These are phyloP conservation scores for Rosalia funebris DNA, from an alignment of 2,888 invertebrate species.

Conservation along the genomic window DNA sequence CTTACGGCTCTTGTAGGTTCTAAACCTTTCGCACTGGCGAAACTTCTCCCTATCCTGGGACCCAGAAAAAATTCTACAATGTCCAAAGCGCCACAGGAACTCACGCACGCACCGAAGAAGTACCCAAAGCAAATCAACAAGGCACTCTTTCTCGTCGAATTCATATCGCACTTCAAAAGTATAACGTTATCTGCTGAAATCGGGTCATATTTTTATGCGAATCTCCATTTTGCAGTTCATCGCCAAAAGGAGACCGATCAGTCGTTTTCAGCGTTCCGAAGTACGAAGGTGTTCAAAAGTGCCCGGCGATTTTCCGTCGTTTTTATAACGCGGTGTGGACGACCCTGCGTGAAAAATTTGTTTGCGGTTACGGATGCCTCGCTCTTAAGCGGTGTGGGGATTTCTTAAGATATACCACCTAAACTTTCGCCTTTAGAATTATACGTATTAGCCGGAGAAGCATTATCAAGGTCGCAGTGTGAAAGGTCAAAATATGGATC, in stretches of 20 bases:
- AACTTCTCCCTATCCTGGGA: slow-evolving; percentile 35
- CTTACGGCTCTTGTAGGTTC: slow-evolving; percentile 38
- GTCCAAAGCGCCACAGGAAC: slow-evolving; percentile 12
- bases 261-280: slow-evolving; percentile 1
- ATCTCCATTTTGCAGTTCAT: neutral
- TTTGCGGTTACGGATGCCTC: slow-evolving; percentile 1
- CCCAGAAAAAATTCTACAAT: slow-evolving; percentile 43
- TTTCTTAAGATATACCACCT: slow-evolving; percentile 10
- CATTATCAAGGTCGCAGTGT: slow-evolving; percentile 20
- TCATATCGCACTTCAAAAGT: slow-evolving; percentile 13
- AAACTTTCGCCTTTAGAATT: slow-evolving; percentile 19
- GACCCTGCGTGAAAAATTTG: slow-evolving; percentile 4
- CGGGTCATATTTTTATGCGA: slow-evolving; percentile 21
- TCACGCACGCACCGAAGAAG: neutral
- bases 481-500: slow-evolving; percentile 17
- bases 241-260: neutral
- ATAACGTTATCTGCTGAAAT: slow-evolving; percentile 19
- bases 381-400: slow-evolving; percentile 9
- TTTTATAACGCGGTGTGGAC: neutral
- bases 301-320: neutral
- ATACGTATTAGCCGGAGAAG: slow-evolving; percentile 2
- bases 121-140: slow-evolving; percentile 1
- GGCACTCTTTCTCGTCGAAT: slow-evolving; percentile 9
- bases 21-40: slow-evolving; percentile 21
- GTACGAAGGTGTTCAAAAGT: neutral